Evolutionary conservation across 2,113 vertebrate species (phyloP).

Genomic region (Indicator indicator): DNA sequence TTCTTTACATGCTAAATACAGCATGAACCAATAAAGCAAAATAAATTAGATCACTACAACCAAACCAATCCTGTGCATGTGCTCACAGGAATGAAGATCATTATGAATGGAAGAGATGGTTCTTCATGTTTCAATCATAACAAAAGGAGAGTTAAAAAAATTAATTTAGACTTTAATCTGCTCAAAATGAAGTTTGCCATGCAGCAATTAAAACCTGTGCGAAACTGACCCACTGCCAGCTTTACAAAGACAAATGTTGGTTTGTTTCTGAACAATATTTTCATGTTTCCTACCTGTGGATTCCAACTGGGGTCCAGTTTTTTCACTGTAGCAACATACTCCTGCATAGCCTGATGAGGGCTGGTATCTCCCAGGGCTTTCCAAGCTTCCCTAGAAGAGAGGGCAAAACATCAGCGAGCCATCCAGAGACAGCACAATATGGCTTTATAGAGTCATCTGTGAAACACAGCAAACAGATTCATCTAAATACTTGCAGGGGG

Average conservation of each 20-base stretch:
- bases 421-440: neutral
- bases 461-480: neutral
- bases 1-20: slow-evolving; percentile 60
- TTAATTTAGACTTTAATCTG: neutral
- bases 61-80: slow-evolving; percentile 15
- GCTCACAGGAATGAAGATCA: neutral
- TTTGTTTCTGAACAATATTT: neutral
- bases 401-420: slow-evolving; percentile 7
- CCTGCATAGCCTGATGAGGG: slow-evolving; percentile 90
- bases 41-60: slow-evolving; percentile 50
- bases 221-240: neutral
- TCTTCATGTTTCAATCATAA: neutral
- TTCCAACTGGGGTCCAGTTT: slow-evolving; percentile 89
- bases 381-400: slow-evolving; percentile 90
- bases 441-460: neutral
- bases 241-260: neutral
- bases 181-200: slow-evolving; percentile 43
- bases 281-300: slow-evolving; percentile 81
- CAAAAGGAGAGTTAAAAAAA: slow-evolving; percentile 21
- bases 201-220: slow-evolving; percentile 12
- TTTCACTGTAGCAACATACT: slow-evolving; percentile 89
- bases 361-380: slow-evolving; percentile 92
- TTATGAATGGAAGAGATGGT: slow-evolving; percentile 20
- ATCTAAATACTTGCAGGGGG: neutral
- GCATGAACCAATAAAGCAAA: slow-evolving; percentile 56